These are phyloP conservation scores for Pseudomugil gertrudae DNA, from an alignment of 2,797 vertebrate genomes.

Conservation along the genomic window DNA sequence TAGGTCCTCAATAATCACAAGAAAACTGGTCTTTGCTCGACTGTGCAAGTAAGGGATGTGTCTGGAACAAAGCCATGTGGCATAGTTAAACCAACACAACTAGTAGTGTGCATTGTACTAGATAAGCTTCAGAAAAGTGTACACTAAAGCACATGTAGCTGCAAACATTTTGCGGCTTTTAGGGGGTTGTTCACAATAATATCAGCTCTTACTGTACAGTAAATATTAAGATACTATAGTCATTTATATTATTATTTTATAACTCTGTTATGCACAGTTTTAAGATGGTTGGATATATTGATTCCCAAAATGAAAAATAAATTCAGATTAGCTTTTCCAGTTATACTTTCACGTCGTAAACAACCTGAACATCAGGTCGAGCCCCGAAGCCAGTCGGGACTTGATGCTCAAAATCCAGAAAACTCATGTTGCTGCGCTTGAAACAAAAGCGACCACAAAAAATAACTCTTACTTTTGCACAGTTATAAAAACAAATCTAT, in stretches of 20 bases:
- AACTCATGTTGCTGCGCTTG: constrained; percentile 22
- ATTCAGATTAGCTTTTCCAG: background rate
- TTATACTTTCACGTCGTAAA: constrained; percentile 7
- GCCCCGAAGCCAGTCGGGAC: background rate
- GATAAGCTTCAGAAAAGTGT: no score
- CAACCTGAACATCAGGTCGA: background rate
- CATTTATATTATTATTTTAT: background rate
- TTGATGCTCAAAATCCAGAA: background rate
- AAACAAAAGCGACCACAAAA: constrained; percentile 23
- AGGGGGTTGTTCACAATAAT: background rate
- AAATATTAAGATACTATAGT: background rate
- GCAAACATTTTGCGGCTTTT: no score
- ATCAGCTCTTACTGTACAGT: background rate
- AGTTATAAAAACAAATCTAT: background rate
- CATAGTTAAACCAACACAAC: no score
- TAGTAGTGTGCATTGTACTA: no score
- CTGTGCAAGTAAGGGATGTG: no score
- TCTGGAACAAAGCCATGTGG: no score
- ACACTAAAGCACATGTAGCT: no score
- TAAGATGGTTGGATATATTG: background rate
- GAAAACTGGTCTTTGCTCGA: background rate
- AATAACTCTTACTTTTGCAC: constrained; percentile 2
- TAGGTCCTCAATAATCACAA: background rate
- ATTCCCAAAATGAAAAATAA: background rate
- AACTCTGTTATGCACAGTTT: background rate